phyloP scores from a whole-genome alignment of 92 coral and sea anemone species.

The Palythoa grandis region DNA sequence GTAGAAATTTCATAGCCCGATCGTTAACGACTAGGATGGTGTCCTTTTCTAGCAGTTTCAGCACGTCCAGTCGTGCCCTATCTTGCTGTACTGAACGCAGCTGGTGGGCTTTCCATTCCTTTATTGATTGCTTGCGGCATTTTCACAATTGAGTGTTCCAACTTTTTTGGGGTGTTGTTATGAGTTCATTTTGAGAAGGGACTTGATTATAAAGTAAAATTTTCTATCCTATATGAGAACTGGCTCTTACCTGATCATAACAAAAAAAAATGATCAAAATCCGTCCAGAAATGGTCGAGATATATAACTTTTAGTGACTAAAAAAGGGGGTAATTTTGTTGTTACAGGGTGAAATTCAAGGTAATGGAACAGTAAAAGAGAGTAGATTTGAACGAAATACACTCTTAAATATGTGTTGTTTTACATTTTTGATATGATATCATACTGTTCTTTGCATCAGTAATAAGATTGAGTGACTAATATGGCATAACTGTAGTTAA shows the following conservation, averaged over 20 bases:
- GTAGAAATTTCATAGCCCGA: too few species aligned
- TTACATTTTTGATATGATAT: conserved; percentile 12
- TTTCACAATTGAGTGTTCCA: conserved; percentile 3
- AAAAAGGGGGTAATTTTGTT: conserved; percentile 14
- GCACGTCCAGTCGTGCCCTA: too few species aligned
- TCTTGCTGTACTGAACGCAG: too few species aligned
- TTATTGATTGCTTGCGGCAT: neutral
- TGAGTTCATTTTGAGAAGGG: conserved; percentile 11
- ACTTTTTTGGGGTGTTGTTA: neutral
- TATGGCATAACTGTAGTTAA: conserved; percentile 14
- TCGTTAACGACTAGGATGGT: too few species aligned
- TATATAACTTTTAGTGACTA: conserved; percentile 8
- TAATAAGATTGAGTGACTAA: conserved; percentile 12
- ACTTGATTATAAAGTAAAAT: conserved; percentile 1
- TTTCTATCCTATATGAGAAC: conserved; percentile 2
- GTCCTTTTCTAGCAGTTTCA: too few species aligned
- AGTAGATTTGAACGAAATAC: conserved; percentile 15
- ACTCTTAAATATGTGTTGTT: conserved; percentile 13
- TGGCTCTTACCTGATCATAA: conserved; percentile 19
- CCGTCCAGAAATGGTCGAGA: conserved; percentile 14
- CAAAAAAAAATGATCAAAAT: conserved; percentile 16
- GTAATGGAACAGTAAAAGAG: conserved; percentile 5
- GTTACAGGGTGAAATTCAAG: conserved; percentile 18
- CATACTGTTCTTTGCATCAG: conserved; percentile 26
- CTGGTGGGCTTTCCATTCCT: too few species aligned